Conservation (phyloP, 2,888 invertebrate genomes). For the Lydus trimaculatus region DNA sequence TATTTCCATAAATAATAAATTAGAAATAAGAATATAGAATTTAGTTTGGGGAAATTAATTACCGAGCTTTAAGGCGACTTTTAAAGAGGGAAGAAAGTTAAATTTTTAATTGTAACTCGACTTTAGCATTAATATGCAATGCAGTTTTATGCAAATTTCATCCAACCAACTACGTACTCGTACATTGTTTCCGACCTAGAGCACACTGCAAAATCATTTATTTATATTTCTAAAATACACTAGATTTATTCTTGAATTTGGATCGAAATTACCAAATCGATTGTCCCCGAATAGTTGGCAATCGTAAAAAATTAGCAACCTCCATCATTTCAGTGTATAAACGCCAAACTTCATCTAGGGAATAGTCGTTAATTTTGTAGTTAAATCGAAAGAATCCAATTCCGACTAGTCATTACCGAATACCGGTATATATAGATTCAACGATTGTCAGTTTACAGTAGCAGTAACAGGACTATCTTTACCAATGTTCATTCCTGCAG, state of each 20-base stretch:
- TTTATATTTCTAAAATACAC: not conserved
- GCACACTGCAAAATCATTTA: not conserved
- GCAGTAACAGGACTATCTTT: constrained; percentile 11
- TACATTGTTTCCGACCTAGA: not conserved
- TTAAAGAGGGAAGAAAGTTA: not conserved
- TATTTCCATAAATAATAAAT: constrained; percentile 8
- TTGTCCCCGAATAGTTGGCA: not conserved
- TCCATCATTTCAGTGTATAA: not conserved
- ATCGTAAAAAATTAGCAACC: constrained; percentile 11
- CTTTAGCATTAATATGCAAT: not conserved
- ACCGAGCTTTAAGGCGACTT: not conserved
- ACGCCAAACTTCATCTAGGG: constrained; percentile 1
- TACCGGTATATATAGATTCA: constrained; percentile 17
- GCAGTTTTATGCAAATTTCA: not conserved
- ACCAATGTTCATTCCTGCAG: constrained; percentile 41
- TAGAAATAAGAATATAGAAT: constrained; percentile 2
- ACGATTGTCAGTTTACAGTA: constrained; percentile 12
- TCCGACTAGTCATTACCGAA: constrained; percentile 20
- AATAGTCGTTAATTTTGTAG: constrained; percentile 23
- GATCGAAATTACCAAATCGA: not conserved
- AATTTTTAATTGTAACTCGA: not conserved
- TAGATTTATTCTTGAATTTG: not conserved
- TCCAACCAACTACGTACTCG: not conserved
- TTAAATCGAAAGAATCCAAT: constrained; percentile 25
- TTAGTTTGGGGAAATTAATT: not conserved